Conservation (phyloP, 2,797 vertebrate genomes). For the Megalops cyprinoides region DNA sequence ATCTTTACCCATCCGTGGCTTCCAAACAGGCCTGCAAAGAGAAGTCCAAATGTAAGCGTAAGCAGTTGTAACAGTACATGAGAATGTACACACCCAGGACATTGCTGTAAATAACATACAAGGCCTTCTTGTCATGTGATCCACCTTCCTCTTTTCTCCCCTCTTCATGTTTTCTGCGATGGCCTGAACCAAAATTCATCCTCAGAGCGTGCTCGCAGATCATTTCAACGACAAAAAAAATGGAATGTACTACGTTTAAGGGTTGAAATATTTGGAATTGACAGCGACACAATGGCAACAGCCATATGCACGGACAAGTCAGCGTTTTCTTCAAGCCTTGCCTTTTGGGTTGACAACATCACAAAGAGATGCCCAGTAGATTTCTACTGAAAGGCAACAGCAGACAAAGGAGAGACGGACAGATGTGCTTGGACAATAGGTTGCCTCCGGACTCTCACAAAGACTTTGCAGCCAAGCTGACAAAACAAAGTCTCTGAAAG, state of each 20-base stretch:
- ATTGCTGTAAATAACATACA: slow-evolving; percentile 46
- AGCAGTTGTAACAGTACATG: not conserved
- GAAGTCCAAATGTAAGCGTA: too few relatives aligned
- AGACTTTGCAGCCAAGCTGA: slow-evolving; percentile 46
- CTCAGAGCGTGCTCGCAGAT: slow-evolving; percentile 30
- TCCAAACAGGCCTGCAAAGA: too few relatives aligned
- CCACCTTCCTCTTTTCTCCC: not conserved
- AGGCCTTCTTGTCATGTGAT: slow-evolving; percentile 35
- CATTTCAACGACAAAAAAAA: not conserved
- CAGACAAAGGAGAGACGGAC: not conserved
- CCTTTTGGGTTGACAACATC: not conserved
- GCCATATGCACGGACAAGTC: not conserved
- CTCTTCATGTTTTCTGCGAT: not conserved
- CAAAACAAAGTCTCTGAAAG: slow-evolving; percentile 50
- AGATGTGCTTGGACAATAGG: not conserved
- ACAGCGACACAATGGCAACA: not conserved
- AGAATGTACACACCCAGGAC: not conserved
- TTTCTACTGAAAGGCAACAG: not conserved
- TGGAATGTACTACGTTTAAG: slow-evolving; percentile 59
- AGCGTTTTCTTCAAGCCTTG: not conserved
- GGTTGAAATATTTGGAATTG: slow-evolving; percentile 4
- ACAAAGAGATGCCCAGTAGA: not conserved
- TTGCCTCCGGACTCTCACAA: slow-evolving; percentile 44
- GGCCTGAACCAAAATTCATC: slow-evolving; percentile 19
- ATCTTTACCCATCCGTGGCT: too few relatives aligned